Evolutionary conservation across 2,113 vertebrate genomes (phyloP).

Genomic region (Petrocephalus zakoni): DNA sequence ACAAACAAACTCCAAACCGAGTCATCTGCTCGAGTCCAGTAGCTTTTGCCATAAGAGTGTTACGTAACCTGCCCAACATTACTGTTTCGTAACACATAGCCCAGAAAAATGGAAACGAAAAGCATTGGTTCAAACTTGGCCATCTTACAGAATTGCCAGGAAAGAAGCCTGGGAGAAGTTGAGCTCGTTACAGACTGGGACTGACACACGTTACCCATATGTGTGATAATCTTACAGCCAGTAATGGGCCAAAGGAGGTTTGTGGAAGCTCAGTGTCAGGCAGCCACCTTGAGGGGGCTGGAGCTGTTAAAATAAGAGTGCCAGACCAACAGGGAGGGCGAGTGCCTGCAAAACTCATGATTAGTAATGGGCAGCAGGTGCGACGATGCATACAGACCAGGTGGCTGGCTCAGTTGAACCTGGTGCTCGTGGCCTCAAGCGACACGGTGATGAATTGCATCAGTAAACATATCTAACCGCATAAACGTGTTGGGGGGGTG

Average conservation of each 20-base stretch:
- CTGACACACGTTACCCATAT: background rate
- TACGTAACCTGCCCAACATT: slow-evolving; percentile 7
- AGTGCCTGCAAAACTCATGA: background rate
- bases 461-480: background rate
- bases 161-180: background rate
- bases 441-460: background rate
- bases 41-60: background rate
- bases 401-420: background rate
- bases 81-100: background rate
- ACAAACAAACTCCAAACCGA: background rate
- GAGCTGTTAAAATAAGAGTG: background rate
- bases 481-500: background rate
- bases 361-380: background rate
- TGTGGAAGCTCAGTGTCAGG: background rate
- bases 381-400: background rate
- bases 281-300: background rate
- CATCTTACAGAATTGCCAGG: background rate
- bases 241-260: background rate
- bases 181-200: background rate
- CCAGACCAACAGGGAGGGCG: background rate
- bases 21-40: background rate
- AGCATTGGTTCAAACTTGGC: background rate
- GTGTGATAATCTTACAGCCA: background rate
- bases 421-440: background rate
- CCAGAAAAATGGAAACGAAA: background rate